Evolutionary conservation across 1,140 invertebrate species (phyloP), one percentile per base, ranked within the genome.

Genomic region (Pomacea maculata): DNA sequence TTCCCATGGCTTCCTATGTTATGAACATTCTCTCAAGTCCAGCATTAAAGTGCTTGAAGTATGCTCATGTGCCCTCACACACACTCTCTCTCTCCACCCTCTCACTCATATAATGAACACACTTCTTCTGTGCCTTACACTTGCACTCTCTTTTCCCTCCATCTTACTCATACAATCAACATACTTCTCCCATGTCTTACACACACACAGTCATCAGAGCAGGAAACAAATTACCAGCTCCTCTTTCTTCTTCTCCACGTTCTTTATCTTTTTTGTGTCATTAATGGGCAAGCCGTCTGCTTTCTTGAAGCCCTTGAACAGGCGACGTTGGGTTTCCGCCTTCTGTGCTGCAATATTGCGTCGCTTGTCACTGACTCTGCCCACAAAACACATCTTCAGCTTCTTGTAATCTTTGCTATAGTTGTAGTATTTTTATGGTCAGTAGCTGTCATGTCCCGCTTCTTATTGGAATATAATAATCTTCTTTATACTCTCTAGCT

Each of bases 311-410:
- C 86, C 82, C 63, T 86, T 84, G 75, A 91, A 88, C 45, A 92
- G 81, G 29, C 91, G 80, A 70, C 86, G 87, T 83, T 91, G 90
- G 0, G 91, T 86, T 78, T 90, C 88, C 15, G 88, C 86, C 84
- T 92, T 92, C 81, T 92, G 90, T 54, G 88, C 90, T 74, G 87
- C 88, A 54, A 89, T 83, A 71, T 91, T 91, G 74, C 88, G 87
- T 61, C 86, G 87, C 82, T 90, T 90, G 83, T 92, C 91, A 85
- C 87, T 88, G 12, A 87, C 80, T 84, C 91, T 91, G 67, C 45
- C 80, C 78, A 72, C 45, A 78, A 79, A n/a, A 70, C 12, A 70
- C 1, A 34, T 91, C 54, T 45, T 45, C 34, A 45, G 34, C 34
- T 45, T 45, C 34, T 6, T 45, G 34, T 45, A 45, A 6, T 45